Percentiles rank a stretch among this genome's conserved stretches.
These are phyloP conservation scores for Colletes latitarsis DNA, from an alignment of 1,140 invertebrate species.

Conservation along the genomic window DNA sequence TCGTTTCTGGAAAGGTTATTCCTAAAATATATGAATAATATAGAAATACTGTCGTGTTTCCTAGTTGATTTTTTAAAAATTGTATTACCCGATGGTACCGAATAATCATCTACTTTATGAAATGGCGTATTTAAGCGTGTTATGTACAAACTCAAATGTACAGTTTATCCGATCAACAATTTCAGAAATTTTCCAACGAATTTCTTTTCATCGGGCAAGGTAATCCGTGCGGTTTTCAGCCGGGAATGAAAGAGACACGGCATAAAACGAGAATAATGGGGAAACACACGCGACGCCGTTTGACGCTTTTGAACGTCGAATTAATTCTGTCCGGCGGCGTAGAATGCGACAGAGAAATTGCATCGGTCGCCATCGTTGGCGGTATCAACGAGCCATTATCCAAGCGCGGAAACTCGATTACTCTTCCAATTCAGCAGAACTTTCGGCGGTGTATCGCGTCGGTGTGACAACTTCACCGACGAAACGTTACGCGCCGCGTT, in stretches of 20 bases:
- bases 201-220: too few species aligned
- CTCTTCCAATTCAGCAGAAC: constrained; percentile 37
- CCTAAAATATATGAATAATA: too few species aligned
- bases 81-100: too few species aligned
- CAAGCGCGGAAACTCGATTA: constrained; percentile 49
- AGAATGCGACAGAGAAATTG: constrained; percentile 29
- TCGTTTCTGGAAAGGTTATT: too few species aligned
- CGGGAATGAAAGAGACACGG: background rate
- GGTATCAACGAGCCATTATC: constrained; percentile 45
- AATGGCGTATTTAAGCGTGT: too few species aligned
- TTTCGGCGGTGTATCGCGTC: constrained; percentile 13
- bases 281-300: background rate
- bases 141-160: too few species aligned
- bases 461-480: background rate
- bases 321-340: constrained; percentile 26
- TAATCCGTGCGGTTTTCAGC: too few species aligned
- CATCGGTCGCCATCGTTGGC: constrained; percentile 24
- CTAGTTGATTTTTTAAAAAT: too few species aligned
- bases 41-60: too few species aligned
- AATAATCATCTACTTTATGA: too few species aligned
- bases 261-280: background rate
- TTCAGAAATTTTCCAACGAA: too few species aligned
- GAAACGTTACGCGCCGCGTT: background rate
- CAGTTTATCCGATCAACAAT: too few species aligned
- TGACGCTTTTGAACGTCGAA: constrained; percentile 18